Evolutionary conservation across 2,797 vertebrate species (phyloP).

Genomic region (Pyrocephalus nanus): DNA sequence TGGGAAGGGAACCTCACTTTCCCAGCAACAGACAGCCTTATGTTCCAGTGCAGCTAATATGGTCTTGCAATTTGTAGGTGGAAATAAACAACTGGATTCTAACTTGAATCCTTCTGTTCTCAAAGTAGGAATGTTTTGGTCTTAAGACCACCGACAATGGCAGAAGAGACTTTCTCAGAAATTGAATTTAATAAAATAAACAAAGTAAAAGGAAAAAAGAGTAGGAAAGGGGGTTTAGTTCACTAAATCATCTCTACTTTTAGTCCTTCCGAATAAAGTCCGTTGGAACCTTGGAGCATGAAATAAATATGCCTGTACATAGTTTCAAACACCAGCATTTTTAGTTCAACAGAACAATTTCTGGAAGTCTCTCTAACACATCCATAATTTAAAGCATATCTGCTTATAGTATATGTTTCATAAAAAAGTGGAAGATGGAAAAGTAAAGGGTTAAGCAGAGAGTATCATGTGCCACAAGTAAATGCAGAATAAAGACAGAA

Average conservation of each 20-base stretch:
- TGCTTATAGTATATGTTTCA: not conserved
- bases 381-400: not conserved
- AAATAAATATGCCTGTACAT: not conserved
- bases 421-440: not conserved
- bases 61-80: not conserved
- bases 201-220: not conserved
- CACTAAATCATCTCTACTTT: not conserved
- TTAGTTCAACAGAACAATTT: not conserved
- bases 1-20: not conserved
- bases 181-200: not conserved
- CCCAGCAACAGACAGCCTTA: not conserved
- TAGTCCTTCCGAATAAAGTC: not conserved
- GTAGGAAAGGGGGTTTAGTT: not conserved
- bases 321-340: not conserved
- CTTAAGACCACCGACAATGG: not conserved
- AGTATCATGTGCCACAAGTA: conserved; percentile 17
- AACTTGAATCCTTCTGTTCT: not conserved
- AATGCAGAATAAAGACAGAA: conserved; percentile 34
- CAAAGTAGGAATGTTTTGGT: not conserved
- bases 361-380: not conserved
- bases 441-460: conserved; percentile 51
- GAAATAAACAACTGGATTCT: not conserved
- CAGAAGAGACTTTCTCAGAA: not conserved
- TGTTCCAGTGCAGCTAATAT: not conserved
- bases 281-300: not conserved